Evolutionary conservation across 2,797 vertebrate species (phyloP).

Genomic region (Artibeus lituratus): DNA sequence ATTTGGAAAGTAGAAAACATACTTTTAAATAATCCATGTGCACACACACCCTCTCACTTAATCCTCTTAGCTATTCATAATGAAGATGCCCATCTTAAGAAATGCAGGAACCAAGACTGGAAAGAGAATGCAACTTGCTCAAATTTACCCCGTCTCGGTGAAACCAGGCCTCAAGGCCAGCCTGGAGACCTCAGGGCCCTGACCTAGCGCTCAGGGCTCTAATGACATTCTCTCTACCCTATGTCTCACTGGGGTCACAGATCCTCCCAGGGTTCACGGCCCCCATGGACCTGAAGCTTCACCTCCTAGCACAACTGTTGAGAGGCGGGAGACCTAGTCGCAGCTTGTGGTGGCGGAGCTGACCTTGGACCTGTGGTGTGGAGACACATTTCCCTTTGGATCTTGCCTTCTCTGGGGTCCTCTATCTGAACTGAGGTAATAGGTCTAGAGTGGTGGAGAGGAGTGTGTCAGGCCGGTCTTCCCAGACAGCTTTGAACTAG

Average conservation of each 20-base stretch:
- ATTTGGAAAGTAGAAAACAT: not conserved
- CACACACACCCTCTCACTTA: not conserved
- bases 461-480: not conserved
- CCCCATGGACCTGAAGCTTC: not conserved
- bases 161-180: not conserved
- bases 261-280: not conserved
- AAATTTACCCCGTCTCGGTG: not conserved
- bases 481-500: not conserved
- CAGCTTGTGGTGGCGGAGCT: not conserved
- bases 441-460: not conserved
- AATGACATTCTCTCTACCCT: not conserved
- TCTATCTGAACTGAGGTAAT: not conserved
- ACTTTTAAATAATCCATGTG: not conserved
- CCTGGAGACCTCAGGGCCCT: not conserved
- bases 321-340: not conserved
- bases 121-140: not conserved
- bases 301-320: not conserved
- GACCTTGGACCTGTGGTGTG: not conserved
- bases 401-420: not conserved
- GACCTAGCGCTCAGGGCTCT: not conserved
- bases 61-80: not conserved
- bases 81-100: not conserved
- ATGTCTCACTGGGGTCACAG: rapidly evolving
- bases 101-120: not conserved
- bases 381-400: not conserved